Evolutionary conservation across 2,113 vertebrate genomes (phyloP).

Genomic region (Ailuropoda melanoleuca): DNA sequence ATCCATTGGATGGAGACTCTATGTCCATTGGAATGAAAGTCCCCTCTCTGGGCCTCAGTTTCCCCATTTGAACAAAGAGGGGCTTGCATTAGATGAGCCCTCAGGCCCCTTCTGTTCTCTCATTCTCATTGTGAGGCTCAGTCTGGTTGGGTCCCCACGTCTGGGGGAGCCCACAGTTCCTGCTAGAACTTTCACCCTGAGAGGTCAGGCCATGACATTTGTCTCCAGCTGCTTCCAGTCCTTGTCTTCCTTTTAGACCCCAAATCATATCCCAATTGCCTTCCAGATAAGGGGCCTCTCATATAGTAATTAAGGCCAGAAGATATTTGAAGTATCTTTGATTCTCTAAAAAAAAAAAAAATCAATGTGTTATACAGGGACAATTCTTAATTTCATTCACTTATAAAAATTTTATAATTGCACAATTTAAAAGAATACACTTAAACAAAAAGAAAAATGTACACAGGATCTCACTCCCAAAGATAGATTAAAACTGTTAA

Average conservation of each 20-base stretch:
- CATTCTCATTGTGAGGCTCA: neutral
- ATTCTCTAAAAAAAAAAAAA: neutral
- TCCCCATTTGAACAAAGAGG: neutral
- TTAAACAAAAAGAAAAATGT: neutral
- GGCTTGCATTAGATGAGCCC: neutral
- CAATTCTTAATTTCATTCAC: neutral
- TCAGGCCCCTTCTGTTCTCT: neutral
- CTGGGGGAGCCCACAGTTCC: neutral
- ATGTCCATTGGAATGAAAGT: neutral
- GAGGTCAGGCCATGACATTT: neutral
- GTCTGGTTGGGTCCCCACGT: neutral
- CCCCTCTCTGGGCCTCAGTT: neutral
- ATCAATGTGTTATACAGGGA: neutral
- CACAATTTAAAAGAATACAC: neutral
- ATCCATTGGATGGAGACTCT: no score
- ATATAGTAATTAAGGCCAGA: neutral
- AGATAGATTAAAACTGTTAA: neutral
- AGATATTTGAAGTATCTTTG: neutral
- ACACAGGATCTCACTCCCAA: neutral
- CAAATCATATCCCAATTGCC: neutral
- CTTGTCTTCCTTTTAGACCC: neutral
- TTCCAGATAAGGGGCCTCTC: neutral
- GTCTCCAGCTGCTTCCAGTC: neutral
- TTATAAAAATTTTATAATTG: neutral
- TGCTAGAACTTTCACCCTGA: neutral